phyloP scores from a whole-genome alignment of 2,888 invertebrate species.

The Thymelicus acteon region DNA sequence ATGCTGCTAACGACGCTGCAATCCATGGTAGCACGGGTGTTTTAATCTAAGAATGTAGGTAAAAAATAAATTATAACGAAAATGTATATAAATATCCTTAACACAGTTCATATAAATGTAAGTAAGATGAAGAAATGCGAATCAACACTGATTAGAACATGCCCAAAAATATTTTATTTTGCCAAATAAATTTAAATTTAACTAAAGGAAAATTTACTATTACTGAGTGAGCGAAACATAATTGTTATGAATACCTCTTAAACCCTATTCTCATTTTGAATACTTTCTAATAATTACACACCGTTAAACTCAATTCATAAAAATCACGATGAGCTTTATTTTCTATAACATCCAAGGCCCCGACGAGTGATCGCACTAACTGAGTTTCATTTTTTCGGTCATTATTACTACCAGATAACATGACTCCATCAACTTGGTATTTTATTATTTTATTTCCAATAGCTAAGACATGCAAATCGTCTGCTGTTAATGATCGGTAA shows the following conservation, averaged over 20 bases:
- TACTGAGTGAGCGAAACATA: too few relatives aligned
- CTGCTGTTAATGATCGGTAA: constrained; percentile 39
- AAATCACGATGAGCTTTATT: background rate
- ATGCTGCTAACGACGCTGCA: constrained; percentile 41
- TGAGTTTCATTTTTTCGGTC: constrained; percentile 39
- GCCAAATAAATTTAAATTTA: too few relatives aligned
- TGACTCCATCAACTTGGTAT: constrained; percentile 46
- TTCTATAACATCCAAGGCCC: constrained; percentile 47
- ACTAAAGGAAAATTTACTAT: too few relatives aligned
- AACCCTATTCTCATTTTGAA: too few relatives aligned
- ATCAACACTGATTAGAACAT: too few relatives aligned
- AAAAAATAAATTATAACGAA: background rate
- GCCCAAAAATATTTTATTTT: too few relatives aligned
- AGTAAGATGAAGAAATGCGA: too few relatives aligned
- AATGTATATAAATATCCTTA: too few relatives aligned
- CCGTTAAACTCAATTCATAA: background rate
- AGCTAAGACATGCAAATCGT: constrained; percentile 44
- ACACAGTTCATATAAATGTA: too few relatives aligned
- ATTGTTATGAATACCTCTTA: too few relatives aligned
- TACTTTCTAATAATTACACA: background rate
- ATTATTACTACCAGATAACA: constrained; percentile 40
- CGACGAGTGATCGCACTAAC: constrained; percentile 45
- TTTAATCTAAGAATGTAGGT: constrained; percentile 31
- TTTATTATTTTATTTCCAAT: constrained; percentile 44
- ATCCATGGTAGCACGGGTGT: constrained; percentile 38